Evolutionary conservation across 1,140 invertebrate genomes (phyloP), one percentile per base, ranked within the genome.

Genomic region (Palaemon carinicauda): DNA sequence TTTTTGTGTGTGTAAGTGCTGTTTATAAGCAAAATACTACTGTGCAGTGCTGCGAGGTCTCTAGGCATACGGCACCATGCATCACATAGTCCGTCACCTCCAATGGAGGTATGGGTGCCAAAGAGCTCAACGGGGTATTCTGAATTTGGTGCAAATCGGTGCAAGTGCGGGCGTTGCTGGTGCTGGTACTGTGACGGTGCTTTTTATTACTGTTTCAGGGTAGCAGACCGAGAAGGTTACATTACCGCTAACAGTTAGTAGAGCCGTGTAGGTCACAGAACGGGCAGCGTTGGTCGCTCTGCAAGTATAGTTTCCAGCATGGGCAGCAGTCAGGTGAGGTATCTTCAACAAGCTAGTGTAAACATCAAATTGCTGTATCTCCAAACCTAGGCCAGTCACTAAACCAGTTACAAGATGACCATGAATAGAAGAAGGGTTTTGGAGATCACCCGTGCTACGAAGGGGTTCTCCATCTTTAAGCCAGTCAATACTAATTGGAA

Each of bases 401-500:
- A 41, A 27, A 9, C 19, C 17, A 14, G 52, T 29, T 3, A 15
- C 24, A n/a, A n/a, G n/a, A 10, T n/a, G 14, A 10, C 52, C 50
- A 74, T 31, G 54, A 21, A 54, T 60, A 17, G 31, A 71, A 10
- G 41, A 19, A 33, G 31, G 81, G 54, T 14, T 27, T 0, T n/a
- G 53, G 50, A 53, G 41, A 12, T 41, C 41, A 5, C 41, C 41
- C 7, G 41, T 9, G 41, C 41, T 41, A 9, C 41, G 41, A 0
- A 41, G 12, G 7, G 41, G 41, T 12, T 41, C 41, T 7, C 94
- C 94, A 90, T 96, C 95, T 92, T 96, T 96, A 75, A 94, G 93
- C 96, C 96, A 97, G 9, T 93, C 93, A 87, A 96, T 95, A 33
- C 94, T 94, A 88, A 96, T 91, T 7, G 96, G 96, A 65, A 94